Base-by-base conservation (phyloP, 1,140 invertebrate genomes). In the Pseudomyrmex cubaensis region DNA sequence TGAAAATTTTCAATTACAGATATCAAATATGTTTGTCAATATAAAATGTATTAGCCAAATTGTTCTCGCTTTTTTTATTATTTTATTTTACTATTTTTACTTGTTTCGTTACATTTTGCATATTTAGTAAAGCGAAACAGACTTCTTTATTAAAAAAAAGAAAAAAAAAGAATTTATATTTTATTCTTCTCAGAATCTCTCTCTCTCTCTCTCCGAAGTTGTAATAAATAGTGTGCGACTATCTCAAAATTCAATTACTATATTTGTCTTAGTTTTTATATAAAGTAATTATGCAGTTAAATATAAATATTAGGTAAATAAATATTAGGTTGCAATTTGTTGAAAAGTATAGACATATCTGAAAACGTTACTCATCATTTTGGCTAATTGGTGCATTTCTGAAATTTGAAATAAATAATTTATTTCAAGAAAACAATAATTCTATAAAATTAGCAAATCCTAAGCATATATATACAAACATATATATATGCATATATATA, bases 321-420 rank as follows among this genome's bases (percentile, higher is more conserved):
- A 54, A 67, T 69, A 83, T 83, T 83, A 44, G 72, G 1, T 9
- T 50, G 62, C 76, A 22, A 44, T 84, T 87, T 73, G 63, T 77
- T 83, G 44, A 35, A 72, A 48, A 76, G 20, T 56, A 61, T 59
- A 73, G 22, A 63, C 46, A 50, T 73, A 73, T 74, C 17, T 22
- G n/a, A 62, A 75, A 63, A 74, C 25, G 44, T 82, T 61, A 52
- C 44, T 50, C 17, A 52, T 74, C 52, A 70, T 78, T 78, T 78
- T 78, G 70, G 56, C 77, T 73, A 74, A 74, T 12, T 80, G 57
- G 50, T 80, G 56, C 66, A 72, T 54, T 82, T 74, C n/a, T 62
- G 20, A 48, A 5, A 52, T 25, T 4, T 3, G 25, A 25, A 25
- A 25, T 3, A 25, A 25, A 25, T 57, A 69, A 35, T 48, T 78